Evolutionary conservation across 2,888 invertebrate genomes (phyloP).

Genomic region (Drosophila falleni): DNA sequence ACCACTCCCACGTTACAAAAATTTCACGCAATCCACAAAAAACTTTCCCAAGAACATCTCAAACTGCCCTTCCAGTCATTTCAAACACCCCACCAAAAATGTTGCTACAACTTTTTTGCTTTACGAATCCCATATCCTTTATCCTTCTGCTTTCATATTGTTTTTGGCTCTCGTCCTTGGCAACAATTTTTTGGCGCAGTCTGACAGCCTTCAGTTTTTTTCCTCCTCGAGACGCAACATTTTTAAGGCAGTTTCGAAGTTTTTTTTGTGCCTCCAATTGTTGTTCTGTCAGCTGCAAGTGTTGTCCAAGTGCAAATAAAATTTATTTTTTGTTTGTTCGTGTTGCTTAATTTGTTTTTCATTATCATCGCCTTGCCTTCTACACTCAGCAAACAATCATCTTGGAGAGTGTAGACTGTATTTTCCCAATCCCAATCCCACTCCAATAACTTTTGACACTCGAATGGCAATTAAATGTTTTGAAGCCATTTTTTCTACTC

Average conservation of each 20-base stretch:
- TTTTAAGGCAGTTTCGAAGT: slow-evolving; percentile 40
- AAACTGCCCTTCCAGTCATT: slow-evolving; percentile 8
- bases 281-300: slow-evolving; percentile 71
- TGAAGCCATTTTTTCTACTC: slow-evolving; percentile 65
- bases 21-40: slow-evolving; percentile 63
- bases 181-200: slow-evolving; percentile 58
- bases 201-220: slow-evolving; percentile 63
- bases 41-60: slow-evolving; percentile 26
- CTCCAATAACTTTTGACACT: slow-evolving; percentile 62
- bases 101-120: slow-evolving; percentile 33
- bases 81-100: slow-evolving; percentile 17
- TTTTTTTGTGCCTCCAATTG: slow-evolving; percentile 6
- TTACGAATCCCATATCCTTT: slow-evolving; percentile 21
- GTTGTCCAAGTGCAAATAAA: slow-evolving; percentile 67
- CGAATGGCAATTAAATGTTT: slow-evolving; percentile 80
- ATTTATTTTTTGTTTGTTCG: slow-evolving; percentile 50
- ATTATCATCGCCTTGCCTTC: slow-evolving; percentile 56
- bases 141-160: slow-evolving; percentile 25
- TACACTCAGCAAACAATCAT: slow-evolving; percentile 34
- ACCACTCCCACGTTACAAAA: slow-evolving; percentile 23
- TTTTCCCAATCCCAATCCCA: slow-evolving; percentile 29
- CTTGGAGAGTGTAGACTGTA: slow-evolving; percentile 20
- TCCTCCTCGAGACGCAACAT: slow-evolving; percentile 49
- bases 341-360: slow-evolving; percentile 74
- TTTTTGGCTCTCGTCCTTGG: slow-evolving; percentile 51